Evolutionary conservation across 1,140 invertebrate genomes (phyloP), one percentile per base, ranked within the genome.

Genomic region (Homalodisca vitripennis): DNA sequence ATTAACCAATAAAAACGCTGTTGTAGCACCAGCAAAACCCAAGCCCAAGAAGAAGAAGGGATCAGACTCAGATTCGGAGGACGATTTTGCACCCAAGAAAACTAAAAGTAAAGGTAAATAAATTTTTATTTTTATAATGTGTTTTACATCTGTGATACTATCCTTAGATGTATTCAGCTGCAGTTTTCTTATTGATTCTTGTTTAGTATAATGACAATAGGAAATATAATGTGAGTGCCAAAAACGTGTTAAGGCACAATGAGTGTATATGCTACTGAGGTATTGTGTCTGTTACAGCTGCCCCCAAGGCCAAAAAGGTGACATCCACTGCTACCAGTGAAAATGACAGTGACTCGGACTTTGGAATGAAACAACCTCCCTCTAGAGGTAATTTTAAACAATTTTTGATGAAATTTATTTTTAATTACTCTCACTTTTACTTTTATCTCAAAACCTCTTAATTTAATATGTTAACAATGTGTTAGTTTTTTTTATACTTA

Each of bases 31-130:
- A 6, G 26, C 55, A 10, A 60, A 60, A 60, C 55, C 55, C 3
- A 60, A 60, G 29, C 55, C 55, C 3, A 60, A 26, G 24, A 60
- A 60, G 26, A 60, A 60, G 55, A 60, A 60, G 24, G 55, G 55
- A 27, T 60, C 55, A 60, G 55, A 60, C 26, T 60, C 55, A 60
- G 48, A 51, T 20, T 51, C 48, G n/a, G 55, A 60, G 29, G 55
- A 60, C 10, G 55, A 60, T 12, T 26, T 29, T 3, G 55, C 3
- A 29, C 22, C 14, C 3, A 27, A 26, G 24, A 60, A 60, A 60
- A 2, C 26, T 6, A 60, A 60, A 29, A 60, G 26, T 10, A 60
- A 60, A 60, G 2, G 55, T 60, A 24, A 53, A 20, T 53, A 12
- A 12, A 13, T 3, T 53, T n/a, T 20, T 20, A 53, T n/a, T 12